Conservation (phyloP, 92 coral and sea anemone genomes). For the Pocillopora meandrina region DNA sequence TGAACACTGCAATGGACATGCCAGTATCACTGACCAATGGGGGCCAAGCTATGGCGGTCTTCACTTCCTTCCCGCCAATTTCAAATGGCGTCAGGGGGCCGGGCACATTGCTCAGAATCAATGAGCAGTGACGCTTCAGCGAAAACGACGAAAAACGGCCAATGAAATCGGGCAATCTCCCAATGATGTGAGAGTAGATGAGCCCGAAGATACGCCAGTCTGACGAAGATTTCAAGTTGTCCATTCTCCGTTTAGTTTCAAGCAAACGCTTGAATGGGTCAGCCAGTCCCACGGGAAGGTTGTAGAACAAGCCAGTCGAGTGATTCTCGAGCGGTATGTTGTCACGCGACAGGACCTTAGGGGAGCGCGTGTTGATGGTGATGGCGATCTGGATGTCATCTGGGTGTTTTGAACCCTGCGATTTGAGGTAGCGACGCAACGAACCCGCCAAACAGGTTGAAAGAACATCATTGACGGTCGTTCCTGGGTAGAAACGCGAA, state of each 20-base stretch:
- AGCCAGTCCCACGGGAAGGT: constrained; percentile 78
- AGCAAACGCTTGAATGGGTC: constrained; percentile 74
- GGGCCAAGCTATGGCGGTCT: constrained; percentile 95
- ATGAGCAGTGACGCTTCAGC: constrained; percentile 75
- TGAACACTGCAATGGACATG: constrained; percentile 90
- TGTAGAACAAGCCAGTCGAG: constrained; percentile 84
- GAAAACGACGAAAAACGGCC: constrained; percentile 83
- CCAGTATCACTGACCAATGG: constrained; percentile 95
- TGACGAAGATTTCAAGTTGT: constrained; percentile 82
- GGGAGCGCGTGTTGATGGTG: constrained; percentile 87
- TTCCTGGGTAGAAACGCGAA: constrained; percentile 47
- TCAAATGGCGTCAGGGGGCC: constrained; percentile 91
- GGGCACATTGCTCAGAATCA: constrained; percentile 95
- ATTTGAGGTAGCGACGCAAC: constrained; percentile 80
- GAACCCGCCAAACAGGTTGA: constrained; percentile 95
- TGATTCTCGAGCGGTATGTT: constrained; percentile 93
- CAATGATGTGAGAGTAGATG: constrained; percentile 77
- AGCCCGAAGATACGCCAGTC: constrained; percentile 89
- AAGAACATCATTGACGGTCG: constrained; percentile 91
- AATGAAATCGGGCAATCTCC: constrained; percentile 83
- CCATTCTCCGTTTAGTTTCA: constrained; percentile 96
- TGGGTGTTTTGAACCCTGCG: constrained; percentile 80
- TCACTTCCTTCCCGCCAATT: constrained; percentile 79
- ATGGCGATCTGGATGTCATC: constrained; percentile 93
- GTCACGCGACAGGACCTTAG: constrained; percentile 67